These are phyloP conservation scores for Pammene fasciana DNA, from an alignment of 2,888 invertebrate genomes.

Conservation along the genomic window DNA sequence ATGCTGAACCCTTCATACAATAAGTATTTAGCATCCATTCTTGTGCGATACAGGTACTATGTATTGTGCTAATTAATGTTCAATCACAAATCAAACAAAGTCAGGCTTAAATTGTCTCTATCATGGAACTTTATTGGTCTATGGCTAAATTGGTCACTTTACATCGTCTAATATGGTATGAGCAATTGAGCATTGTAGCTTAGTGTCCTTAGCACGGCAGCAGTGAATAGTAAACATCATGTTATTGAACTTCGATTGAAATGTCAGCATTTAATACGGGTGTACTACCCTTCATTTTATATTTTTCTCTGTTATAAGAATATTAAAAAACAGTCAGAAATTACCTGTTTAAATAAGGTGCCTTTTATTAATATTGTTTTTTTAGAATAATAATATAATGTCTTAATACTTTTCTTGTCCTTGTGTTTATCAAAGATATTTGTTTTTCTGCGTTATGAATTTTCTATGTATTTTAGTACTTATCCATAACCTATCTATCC, in stretches of 20 bases:
- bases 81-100: constrained; percentile 50
- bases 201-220: constrained; percentile 28
- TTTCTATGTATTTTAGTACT: too few species aligned
- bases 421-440: too few species aligned
- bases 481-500: too few species aligned
- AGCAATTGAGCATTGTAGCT: neutral
- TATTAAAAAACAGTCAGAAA: neutral
- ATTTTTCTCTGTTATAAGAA: neutral
- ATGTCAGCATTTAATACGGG: too few species aligned
- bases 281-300: neutral
- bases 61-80: constrained; percentile 52
- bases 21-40: too few species aligned
- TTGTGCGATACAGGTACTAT: constrained; percentile 46
- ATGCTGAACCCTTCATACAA: too few species aligned
- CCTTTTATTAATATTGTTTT: too few species aligned
- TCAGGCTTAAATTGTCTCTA: constrained; percentile 19
- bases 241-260: neutral
- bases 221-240: constrained; percentile 43
- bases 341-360: too few species aligned
- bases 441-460: too few species aligned
- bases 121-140: constrained; percentile 50
- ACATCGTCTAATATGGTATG: constrained; percentile 42
- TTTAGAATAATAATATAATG: too few species aligned
- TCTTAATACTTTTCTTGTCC: too few species aligned
- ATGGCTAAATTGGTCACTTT: constrained; percentile 41